Evolutionary conservation across 2,113 vertebrate genomes (phyloP).

Genomic region (Zosterops borbonicus): DNA sequence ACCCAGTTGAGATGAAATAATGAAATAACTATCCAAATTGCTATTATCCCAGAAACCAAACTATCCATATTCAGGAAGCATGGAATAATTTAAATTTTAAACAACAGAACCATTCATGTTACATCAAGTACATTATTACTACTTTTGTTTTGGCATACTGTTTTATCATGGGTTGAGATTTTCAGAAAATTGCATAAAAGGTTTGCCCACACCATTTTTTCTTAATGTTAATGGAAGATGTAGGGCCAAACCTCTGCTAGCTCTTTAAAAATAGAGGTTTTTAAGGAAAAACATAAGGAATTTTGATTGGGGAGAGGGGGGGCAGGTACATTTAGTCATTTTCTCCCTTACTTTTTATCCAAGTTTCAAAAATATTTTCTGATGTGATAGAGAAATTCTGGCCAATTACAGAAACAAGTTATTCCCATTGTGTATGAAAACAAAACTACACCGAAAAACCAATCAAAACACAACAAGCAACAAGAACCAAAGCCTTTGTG

Average conservation of each 20-base stretch:
- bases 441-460: background rate
- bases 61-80: background rate
- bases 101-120: background rate
- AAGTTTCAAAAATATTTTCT: slow-evolving; percentile 3
- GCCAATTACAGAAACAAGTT: background rate
- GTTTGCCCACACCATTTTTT: background rate
- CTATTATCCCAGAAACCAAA: slow-evolving; percentile 14
- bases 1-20: slow-evolving; percentile 24
- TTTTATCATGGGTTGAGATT: background rate
- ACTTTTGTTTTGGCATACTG: background rate
- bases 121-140: background rate
- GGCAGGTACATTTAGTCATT: background rate
- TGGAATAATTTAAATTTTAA: slow-evolving; percentile 18
- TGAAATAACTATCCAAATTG: slow-evolving; percentile 24
- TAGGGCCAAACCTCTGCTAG: background rate
- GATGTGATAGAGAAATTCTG: background rate
- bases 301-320: background rate
- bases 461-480: background rate
- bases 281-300: background rate
- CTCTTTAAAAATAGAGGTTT: background rate
- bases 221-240: background rate
- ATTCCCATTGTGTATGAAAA: background rate
- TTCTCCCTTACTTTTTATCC: background rate
- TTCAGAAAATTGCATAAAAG: background rate
- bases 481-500: background rate